phyloP scores from a whole-genome alignment of 2,113 vertebrate genomes.

The Rhegmatorhina hoffmannsi region DNA sequence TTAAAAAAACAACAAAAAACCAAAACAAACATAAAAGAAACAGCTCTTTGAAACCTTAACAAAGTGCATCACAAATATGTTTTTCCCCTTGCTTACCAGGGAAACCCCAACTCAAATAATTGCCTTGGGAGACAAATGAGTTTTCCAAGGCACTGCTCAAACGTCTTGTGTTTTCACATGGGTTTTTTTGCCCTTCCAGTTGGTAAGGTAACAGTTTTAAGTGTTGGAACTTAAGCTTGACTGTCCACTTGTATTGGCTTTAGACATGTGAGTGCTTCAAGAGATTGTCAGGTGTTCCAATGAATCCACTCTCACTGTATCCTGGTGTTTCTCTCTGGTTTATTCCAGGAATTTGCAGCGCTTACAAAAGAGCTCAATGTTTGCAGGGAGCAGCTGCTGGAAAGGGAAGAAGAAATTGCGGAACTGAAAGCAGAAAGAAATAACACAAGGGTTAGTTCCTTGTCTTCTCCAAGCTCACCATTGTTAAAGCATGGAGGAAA shows the following conservation, averaged over 20 bases:
- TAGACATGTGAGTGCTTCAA: not conserved
- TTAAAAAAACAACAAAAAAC: too few species aligned
- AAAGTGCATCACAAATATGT: not conserved
- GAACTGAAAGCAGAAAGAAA: conserved; percentile 96
- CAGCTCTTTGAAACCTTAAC: not conserved
- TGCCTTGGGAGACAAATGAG: not conserved
- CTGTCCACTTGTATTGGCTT: not conserved
- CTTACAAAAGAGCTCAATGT: conserved; percentile 94
- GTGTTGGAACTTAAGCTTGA: not conserved
- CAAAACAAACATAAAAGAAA: not conserved
- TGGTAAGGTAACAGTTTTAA: not conserved
- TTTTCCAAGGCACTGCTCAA: not conserved
- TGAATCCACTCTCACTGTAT: not conserved
- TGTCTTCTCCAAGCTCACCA: not conserved
- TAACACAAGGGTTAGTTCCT: conserved; percentile 89
- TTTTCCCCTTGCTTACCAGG: not conserved
- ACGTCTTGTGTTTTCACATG: not conserved
- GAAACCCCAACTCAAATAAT: not conserved
- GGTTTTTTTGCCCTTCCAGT: not conserved
- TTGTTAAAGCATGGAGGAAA: not conserved
- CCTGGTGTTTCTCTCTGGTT: not conserved
- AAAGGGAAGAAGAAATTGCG: conserved; percentile 95
- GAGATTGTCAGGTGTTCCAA: not conserved
- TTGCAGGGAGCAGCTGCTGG: conserved; percentile 93
- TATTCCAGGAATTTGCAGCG: conserved; percentile 90